A percentile compares a stretch with the other conserved stretches of the same genome.
Conservation (phyloP, 2,113 vertebrate genomes). For the Anser cygnoides region DNA sequence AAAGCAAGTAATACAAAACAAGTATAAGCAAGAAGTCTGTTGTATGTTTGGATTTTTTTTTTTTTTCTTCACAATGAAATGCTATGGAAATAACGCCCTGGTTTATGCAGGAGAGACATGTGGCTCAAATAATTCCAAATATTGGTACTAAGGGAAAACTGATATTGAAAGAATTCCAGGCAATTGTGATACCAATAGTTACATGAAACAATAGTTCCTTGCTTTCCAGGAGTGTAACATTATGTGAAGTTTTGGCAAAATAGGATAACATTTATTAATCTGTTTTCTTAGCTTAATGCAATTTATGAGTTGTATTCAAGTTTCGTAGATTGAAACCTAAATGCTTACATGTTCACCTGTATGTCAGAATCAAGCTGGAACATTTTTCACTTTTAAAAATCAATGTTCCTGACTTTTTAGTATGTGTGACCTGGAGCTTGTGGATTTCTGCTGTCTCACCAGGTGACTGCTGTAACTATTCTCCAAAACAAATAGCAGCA, state of each 20-base stretch:
- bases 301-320: not conserved
- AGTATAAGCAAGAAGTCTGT: not conserved
- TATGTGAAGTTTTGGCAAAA: not conserved
- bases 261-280: not conserved
- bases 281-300: not conserved
- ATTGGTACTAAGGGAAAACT: not conserved
- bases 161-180: not conserved
- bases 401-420: not conserved
- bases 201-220: not conserved
- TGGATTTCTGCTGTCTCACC: not conserved
- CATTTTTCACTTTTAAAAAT: not conserved
- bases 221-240: not conserved
- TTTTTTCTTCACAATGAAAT: not conserved
- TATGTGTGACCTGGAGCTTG: not conserved
- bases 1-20: not conserved
- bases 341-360: not conserved
- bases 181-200: not conserved
- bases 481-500: not conserved
- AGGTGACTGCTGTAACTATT: not conserved
- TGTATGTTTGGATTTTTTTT: not conserved
- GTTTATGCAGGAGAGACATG: not conserved
- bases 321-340: not conserved
- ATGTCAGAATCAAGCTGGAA: not conserved
- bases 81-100: not conserved
- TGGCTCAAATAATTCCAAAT: conserved; percentile 3